These are phyloP conservation scores for Bilobella aurantiaca DNA, from an alignment of 1,140 invertebrate species.

Conservation along the genomic window DNA sequence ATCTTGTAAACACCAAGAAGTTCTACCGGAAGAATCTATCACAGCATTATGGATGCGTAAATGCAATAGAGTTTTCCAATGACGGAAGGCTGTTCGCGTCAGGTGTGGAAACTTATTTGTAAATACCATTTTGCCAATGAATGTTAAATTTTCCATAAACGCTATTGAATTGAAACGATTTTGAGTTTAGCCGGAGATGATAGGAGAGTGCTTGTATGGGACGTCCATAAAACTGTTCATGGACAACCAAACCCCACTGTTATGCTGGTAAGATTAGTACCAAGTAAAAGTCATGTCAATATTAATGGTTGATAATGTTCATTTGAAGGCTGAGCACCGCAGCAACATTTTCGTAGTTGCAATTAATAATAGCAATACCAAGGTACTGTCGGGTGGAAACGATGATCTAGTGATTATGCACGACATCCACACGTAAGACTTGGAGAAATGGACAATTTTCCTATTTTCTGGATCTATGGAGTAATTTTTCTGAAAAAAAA, in stretches of 20 bases:
- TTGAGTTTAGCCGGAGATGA: conserved; percentile 70
- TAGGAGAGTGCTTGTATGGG: conserved; percentile 76
- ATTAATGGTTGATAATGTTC: background rate
- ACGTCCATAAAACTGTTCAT: conserved; percentile 63
- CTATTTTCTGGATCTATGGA: no score
- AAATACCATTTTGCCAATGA: background rate
- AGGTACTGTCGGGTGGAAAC: conserved; percentile 85
- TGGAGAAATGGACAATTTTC: background rate
- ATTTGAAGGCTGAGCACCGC: conserved; percentile 61
- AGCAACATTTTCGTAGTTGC: conserved; percentile 90
- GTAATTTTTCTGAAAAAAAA: no score
- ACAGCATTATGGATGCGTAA: conserved; percentile 89
- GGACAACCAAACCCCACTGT: conserved; percentile 47
- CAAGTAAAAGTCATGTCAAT: background rate
- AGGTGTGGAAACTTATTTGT: conserved; percentile 51
- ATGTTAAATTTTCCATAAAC: conserved; percentile 4
- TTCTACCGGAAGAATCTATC: conserved; percentile 73
- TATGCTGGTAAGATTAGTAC: conserved; percentile 42
- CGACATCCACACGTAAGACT: conserved; percentile 61
- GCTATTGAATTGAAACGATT: no score
- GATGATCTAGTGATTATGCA: conserved; percentile 88
- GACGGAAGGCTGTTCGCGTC: conserved; percentile 76
- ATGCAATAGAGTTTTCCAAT: conserved; percentile 87
- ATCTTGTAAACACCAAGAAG: conserved; percentile 40
- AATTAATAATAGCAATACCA: conserved; percentile 65